Evolutionary conservation across 2,888 invertebrate species (phyloP).

Genomic region (Chydorus sphaericus): DNA sequence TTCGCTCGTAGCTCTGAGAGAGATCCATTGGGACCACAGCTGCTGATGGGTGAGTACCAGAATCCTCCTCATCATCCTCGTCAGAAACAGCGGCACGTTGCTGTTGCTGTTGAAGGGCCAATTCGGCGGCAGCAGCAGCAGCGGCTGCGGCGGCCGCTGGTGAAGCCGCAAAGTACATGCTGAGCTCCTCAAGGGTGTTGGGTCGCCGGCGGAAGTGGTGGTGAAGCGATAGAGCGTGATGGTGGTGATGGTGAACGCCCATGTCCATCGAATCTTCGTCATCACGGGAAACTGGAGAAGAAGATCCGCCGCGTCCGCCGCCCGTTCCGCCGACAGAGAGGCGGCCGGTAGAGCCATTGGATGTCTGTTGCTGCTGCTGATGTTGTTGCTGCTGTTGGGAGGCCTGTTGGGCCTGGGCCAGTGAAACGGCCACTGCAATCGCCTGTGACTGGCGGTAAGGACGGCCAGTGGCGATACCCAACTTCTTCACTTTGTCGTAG

Average conservation of each 20-base stretch:
- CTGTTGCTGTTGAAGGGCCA: not conserved
- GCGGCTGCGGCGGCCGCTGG: not conserved
- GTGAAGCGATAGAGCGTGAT: not conserved
- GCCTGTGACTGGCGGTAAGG: slow-evolving; percentile 37
- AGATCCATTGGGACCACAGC: slow-evolving; percentile 9
- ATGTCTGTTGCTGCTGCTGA: too few species aligned
- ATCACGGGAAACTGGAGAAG: too few species aligned
- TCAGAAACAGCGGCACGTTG: not conserved
- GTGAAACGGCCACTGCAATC: slow-evolving; percentile 5
- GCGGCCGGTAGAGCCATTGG: too few species aligned
- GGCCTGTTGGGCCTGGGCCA: slow-evolving; percentile 13
- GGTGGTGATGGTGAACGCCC: not conserved
- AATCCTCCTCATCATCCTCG: not conserved
- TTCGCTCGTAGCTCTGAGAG: slow-evolving; percentile 13
- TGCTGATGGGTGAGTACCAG: not conserved
- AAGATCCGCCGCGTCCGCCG: too few species aligned
- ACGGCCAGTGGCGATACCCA: slow-evolving; percentile 67
- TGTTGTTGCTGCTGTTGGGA: too few species aligned
- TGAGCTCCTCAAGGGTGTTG: slow-evolving; percentile 11
- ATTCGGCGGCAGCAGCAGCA: slow-evolving; percentile 2
- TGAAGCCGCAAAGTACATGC: slow-evolving; percentile 11
- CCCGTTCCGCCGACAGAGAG: slow-evolving; percentile 3
- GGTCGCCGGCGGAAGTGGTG: not conserved
- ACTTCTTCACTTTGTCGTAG: slow-evolving; percentile 61
- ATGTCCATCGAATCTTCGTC: slow-evolving; percentile 28